Evolutionary conservation across 2,888 invertebrate species (phyloP).

Genomic region (Hololepta plana): DNA sequence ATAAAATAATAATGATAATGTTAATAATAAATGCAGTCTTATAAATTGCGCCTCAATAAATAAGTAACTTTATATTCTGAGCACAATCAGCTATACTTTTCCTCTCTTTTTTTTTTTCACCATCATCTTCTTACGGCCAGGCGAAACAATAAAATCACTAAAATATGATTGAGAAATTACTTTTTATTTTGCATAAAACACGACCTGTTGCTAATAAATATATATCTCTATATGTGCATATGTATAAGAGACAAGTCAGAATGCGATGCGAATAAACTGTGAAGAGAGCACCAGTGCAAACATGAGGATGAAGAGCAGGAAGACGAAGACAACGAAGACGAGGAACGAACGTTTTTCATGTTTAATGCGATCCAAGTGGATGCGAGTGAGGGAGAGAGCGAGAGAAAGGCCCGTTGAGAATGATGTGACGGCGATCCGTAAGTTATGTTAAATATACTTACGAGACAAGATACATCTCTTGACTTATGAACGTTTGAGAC

Average conservation of each 20-base stretch:
- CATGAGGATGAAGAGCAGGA: not conserved
- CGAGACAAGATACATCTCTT: constrained; percentile 15
- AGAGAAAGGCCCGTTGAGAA: too few species aligned
- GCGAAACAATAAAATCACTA: constrained; percentile 30
- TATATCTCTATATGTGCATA: constrained; percentile 2
- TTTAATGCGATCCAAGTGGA: too few species aligned
- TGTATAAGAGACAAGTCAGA: too few species aligned
- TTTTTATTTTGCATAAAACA: constrained; percentile 25
- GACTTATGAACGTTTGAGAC: constrained; percentile 11
- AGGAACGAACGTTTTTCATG: constrained; percentile 13
- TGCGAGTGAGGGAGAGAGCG: too few species aligned
- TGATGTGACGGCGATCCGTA: constrained; percentile 16
- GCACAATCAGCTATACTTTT: constrained; percentile 29
- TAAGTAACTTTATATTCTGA: constrained; percentile 30
- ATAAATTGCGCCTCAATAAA: constrained; percentile 29
- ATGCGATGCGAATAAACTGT: too few species aligned
- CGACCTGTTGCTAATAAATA: constrained; percentile 20
- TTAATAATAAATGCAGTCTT: constrained; percentile 28
- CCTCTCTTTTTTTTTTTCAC: too few species aligned
- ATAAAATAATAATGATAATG: too few species aligned
- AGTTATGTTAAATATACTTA: constrained; percentile 19
- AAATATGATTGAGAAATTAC: constrained; percentile 30
- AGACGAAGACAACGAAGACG: not conserved
- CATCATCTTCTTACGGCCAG: constrained; percentile 27
- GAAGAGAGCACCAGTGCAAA: constrained; percentile 1